Conservation (phyloP, 2,888 invertebrate species). For the Tanytarsus gracilentus region DNA sequence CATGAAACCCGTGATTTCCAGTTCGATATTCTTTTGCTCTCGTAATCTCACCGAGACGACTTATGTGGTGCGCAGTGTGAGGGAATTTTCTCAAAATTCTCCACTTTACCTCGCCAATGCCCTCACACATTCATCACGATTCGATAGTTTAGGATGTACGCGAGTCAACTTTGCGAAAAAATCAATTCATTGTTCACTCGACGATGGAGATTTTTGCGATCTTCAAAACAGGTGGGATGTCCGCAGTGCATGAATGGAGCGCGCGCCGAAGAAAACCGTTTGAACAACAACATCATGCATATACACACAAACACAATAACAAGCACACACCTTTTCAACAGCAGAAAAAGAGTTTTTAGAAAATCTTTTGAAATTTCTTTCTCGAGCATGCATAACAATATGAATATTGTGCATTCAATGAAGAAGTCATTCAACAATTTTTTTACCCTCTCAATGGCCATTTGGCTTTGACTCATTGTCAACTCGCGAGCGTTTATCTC, state of each 20-base stretch:
- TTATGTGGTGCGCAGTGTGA: not conserved
- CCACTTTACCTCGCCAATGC: not conserved
- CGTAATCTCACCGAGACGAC: not conserved
- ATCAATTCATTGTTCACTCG: conserved; percentile 10
- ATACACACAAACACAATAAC: not conserved
- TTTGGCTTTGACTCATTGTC: conserved; percentile 20
- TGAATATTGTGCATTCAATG: not conserved
- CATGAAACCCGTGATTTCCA: conserved; percentile 9
- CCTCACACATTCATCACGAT: not conserved
- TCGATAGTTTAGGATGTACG: conserved; percentile 13
- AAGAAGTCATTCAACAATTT: not conserved
- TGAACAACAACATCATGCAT: conserved; percentile 4
- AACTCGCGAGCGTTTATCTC: conserved; percentile 8
- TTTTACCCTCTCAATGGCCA: conserved; percentile 19
- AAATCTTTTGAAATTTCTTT: not conserved
- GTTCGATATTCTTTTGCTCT: not conserved
- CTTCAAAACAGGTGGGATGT: conserved; percentile 22
- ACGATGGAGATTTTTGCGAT: conserved; percentile 14
- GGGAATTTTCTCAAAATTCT: not conserved
- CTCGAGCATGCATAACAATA: not conserved
- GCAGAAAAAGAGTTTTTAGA: not conserved
- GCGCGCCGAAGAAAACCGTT: conserved; percentile 4
- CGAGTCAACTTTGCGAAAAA: not conserved
- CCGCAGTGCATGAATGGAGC: conserved; percentile 1
- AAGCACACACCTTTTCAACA: not conserved